Evolutionary conservation across 2,888 invertebrate species (phyloP).

Genomic region (Leptinotarsa haldemani): DNA sequence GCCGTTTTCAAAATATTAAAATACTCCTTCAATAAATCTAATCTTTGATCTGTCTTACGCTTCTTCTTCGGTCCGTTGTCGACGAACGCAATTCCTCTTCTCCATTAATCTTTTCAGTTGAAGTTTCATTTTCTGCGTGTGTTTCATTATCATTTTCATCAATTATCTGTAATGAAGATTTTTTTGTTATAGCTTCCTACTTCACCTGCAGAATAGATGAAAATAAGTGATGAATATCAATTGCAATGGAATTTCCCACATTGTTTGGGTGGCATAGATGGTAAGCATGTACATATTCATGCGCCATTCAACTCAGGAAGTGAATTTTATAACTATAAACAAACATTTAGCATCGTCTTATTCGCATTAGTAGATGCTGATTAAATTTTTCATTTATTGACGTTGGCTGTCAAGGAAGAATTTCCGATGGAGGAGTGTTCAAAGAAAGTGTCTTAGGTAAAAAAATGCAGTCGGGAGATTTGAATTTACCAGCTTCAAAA

Average conservation of each 20-base stretch:
- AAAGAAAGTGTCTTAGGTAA: not conserved
- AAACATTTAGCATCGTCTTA: slow-evolving; percentile 52
- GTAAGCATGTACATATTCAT: slow-evolving; percentile 53
- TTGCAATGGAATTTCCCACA: slow-evolving; percentile 26
- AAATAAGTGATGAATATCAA: too few relatives aligned
- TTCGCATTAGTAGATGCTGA: not conserved
- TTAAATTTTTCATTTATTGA: slow-evolving; percentile 4
- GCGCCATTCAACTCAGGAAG: slow-evolving; percentile 38
- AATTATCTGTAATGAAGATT: not conserved
- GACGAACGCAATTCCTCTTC: too few relatives aligned
- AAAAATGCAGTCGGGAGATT: too few relatives aligned
- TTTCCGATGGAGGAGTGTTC: not conserved
- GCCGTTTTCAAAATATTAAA: too few relatives aligned
- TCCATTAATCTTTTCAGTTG: too few relatives aligned
- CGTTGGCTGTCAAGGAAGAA: not conserved
- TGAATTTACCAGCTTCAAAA: too few relatives aligned
- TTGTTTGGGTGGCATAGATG: not conserved
- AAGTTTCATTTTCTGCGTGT: too few relatives aligned
- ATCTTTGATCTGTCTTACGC: too few relatives aligned
- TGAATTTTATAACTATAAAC: not conserved
- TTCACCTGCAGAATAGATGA: too few relatives aligned
- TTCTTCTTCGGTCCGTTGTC: too few relatives aligned
- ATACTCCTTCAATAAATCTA: too few relatives aligned
- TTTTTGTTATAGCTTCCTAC: too few relatives aligned
- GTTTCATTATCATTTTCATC: not conserved